Evolutionary conservation across 2,113 vertebrate genomes (phyloP).

Genomic region (Capreolus pygargus): DNA sequence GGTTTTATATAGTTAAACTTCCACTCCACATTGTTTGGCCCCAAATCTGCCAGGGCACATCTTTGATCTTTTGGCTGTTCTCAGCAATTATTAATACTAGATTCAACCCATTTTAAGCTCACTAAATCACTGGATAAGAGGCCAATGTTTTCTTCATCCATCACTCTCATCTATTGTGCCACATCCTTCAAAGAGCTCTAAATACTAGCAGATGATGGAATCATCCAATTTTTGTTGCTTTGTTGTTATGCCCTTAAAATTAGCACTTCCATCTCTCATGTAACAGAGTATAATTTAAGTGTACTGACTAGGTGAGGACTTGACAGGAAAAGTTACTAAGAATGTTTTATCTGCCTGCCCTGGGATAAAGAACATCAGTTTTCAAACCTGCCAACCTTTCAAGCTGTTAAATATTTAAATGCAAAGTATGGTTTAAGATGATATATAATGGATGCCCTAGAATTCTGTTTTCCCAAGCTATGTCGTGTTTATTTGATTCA

Average conservation of each 20-base stretch:
- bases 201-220: conserved; percentile 1
- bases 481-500: background rate
- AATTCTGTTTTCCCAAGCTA: background rate
- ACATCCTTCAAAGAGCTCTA: conserved; percentile 20
- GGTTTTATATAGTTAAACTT: background rate
- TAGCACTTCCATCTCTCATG: background rate
- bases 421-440: conserved; percentile 10
- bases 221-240: background rate
- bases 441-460: background rate
- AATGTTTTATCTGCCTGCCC: conserved; percentile 1
- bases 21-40: background rate
- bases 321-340: background rate
- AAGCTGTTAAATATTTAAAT: conserved; percentile 23
- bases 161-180: background rate
- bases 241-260: conserved; percentile 24
- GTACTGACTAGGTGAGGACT: background rate
- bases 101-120: background rate
- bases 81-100: background rate
- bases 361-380: conserved; percentile 14
- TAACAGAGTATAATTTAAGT: background rate
- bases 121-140: background rate
- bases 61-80: background rate
- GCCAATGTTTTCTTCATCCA: background rate
- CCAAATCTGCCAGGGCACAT: background rate
- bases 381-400: conserved; percentile 36